Conservation (phyloP, 2,888 invertebrate genomes). For the Eilema depressum region DNA sequence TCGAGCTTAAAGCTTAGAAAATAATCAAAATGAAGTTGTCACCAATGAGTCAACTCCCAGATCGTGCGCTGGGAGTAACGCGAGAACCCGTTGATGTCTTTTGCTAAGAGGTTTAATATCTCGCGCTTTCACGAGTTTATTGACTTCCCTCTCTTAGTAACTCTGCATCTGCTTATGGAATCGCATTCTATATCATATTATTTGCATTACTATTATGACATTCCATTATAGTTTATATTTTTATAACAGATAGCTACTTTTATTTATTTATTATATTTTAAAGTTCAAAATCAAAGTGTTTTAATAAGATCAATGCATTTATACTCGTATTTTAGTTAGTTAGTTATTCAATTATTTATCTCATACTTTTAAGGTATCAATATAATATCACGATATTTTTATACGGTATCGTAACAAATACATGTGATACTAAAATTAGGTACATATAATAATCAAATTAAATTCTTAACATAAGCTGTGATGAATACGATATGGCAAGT, state of each 20-base stretch:
- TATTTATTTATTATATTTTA: not conserved
- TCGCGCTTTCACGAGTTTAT: constrained; percentile 75
- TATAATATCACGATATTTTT: not conserved
- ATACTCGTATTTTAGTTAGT: not conserved
- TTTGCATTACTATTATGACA: constrained; percentile 15
- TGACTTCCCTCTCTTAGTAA: constrained; percentile 59
- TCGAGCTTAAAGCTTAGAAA: constrained; percentile 30
- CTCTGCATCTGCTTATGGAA: constrained; percentile 30
- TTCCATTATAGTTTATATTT: constrained; percentile 18
- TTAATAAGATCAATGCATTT: not conserved
- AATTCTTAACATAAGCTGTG: constrained; percentile 33
- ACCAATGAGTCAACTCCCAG: constrained; percentile 42
- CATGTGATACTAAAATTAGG: not conserved
- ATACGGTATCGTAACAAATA: not conserved
- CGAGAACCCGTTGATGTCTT: constrained; percentile 82
- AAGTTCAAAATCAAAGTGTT: not conserved
- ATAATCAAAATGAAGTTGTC: constrained; percentile 49
- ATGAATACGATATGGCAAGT: constrained; percentile 45
- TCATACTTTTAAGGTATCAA: not conserved
- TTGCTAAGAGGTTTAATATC: constrained; percentile 72
- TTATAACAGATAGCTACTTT: not conserved
- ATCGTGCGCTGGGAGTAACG: constrained; percentile 49
- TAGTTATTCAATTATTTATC: not conserved
- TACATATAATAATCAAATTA: constrained; percentile 23
- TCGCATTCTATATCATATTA: constrained; percentile 17